phyloP scores from a whole-genome alignment of 2,113 vertebrate species.

The Pantherophis guttatus region DNA sequence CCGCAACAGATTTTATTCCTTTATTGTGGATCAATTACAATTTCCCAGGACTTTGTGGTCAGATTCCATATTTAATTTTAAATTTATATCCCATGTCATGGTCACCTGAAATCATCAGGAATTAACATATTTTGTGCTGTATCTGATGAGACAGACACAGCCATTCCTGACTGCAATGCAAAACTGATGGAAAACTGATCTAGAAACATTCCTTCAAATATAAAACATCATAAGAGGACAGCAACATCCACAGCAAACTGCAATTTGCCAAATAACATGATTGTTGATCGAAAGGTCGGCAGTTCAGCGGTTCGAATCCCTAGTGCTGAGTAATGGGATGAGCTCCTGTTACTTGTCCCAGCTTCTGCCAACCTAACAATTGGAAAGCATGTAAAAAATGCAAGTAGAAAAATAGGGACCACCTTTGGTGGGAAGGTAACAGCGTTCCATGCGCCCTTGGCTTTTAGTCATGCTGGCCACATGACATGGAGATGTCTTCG shows the following conservation, averaged over 20 bases:
- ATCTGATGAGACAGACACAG: not conserved
- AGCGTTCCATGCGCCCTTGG: no score
- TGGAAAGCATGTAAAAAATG: no score
- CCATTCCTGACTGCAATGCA: not conserved
- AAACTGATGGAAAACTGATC: not conserved
- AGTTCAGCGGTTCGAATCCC: no score
- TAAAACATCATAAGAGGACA: not conserved
- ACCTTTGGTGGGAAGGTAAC: no score
- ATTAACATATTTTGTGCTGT: not conserved
- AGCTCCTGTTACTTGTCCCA: no score
- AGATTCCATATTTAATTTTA: not conserved
- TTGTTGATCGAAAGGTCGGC: not conserved
- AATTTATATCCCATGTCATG: not conserved
- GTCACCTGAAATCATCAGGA: not conserved
- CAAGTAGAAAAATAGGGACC: no score
- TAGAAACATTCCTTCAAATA: not conserved
- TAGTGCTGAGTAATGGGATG: no score
- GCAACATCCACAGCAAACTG: not conserved
- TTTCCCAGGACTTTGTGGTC: not conserved
- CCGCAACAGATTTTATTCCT: not conserved
- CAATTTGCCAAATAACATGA: not conserved
- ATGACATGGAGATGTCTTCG: no score
- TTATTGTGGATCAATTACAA: not conserved
- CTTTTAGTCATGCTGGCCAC: no score
- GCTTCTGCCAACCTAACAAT: no score